A percentile compares a stretch with the other conserved stretches of the same genome.
These are phyloP conservation scores for Stenoptilia bipunctidactyla DNA, from an alignment of 2,888 invertebrate genomes.

Conservation along the genomic window DNA sequence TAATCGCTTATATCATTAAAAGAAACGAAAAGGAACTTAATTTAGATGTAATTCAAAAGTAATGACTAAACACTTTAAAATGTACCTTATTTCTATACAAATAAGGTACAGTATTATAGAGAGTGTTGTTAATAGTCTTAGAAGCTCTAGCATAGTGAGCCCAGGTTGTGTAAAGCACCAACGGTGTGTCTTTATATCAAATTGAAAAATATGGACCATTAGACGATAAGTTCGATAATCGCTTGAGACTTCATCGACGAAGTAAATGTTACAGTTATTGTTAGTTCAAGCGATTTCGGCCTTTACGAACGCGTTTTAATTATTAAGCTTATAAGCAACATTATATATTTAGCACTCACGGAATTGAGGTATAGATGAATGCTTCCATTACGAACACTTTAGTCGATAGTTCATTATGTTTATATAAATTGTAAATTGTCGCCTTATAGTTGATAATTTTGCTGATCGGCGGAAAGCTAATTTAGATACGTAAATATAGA, in stretches of 20 bases:
- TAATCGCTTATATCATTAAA: no score
- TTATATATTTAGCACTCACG: conserved; percentile 56
- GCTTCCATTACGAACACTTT: conserved; percentile 40
- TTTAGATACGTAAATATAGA: no score
- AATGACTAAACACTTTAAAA: no score
- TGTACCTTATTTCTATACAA: no score
- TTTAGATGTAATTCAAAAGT: no score
- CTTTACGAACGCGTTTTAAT: conserved; percentile 30
- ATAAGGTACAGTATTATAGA: no score
- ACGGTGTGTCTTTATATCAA: conserved; percentile 55
- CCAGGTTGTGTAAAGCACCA: conserved; percentile 50
- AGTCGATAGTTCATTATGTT: conserved; percentile 13
- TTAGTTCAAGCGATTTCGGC: conserved; percentile 23
- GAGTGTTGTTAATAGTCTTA: not conserved
- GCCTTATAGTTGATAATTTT: no score
- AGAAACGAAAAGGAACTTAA: no score
- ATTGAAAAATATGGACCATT: conserved; percentile 67
- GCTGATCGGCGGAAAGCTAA: no score
- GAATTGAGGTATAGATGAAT: conserved; percentile 61
- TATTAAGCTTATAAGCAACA: conserved; percentile 46
- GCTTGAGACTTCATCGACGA: not conserved
- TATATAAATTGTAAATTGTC: conserved; percentile 10
- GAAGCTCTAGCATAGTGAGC: conserved; percentile 21
- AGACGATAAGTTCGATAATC: conserved; percentile 5
- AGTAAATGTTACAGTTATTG: conserved; percentile 23